Evolutionary conservation across 2,888 invertebrate species (phyloP), one percentile per base, ranked within the genome.

Genomic region (Neuroscelio doddi): DNA sequence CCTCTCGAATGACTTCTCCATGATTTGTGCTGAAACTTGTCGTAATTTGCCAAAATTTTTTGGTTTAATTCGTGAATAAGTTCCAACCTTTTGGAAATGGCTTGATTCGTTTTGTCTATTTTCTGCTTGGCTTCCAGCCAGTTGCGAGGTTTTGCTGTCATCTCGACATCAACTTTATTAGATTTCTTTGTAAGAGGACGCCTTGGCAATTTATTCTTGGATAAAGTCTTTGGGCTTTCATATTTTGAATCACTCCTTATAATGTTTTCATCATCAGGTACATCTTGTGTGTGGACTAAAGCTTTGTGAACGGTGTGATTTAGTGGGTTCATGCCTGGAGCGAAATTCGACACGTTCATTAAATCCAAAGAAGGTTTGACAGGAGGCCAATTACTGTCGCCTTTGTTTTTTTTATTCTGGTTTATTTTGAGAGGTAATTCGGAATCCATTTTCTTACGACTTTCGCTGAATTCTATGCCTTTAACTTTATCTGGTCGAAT

Each of bases 11-110:
- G 69, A n/a, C 4, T 47, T 9, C 74, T 69, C 61, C 74, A 79
- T 0, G 80, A 79, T 24, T 73, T 81, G 14, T 79, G 77, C 27
- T 81, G 81, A 42, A 81, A 80, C 16, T 74, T 75, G 39, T 83
- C 82, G 52, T 80, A 79, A 55, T 80, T 84, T 1, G 78, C 77
- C 1, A 83, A 66, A 14, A 84, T 83, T 68, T 83, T 83, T 21
- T 79, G 80, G 64, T 84, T 84, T 16, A 84, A 58, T 36, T 84
- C 83, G 55, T 82, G 80, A 7, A 84, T 83, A 27, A 84, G 57
- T 39, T 80, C 79, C 1, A 82, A 59, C 7, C 84, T 71, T 44
- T 82, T 81, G 0, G 81, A 74, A 21, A 84, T 81, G 9, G 83
- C 81, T 51, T 82, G 81, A 61, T 78, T 79, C 7, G 76, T 74